Base-by-base conservation (phyloP, 2,888 invertebrate genomes). In the Dyspetes luteomarginatus region DNA sequence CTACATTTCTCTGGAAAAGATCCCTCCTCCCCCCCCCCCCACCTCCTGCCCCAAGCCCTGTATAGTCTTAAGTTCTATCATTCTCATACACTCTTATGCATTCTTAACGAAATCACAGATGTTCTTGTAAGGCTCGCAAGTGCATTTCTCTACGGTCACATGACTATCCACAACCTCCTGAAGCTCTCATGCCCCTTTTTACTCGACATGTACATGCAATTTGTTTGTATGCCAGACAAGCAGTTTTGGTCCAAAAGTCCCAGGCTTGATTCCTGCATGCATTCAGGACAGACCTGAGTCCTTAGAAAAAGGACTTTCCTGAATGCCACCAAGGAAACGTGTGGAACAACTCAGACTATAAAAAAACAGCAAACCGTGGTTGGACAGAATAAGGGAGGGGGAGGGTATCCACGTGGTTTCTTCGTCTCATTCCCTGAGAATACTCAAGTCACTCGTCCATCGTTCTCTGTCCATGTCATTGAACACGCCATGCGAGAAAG, bases 1-100 rank as follows among this genome's bases (percentile, higher is more conserved):
- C 67, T 68, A 73, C 72, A 30, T 72, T 73, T 78, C 67, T 69
- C 41, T 19, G 36, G 41, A 72, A 78, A 73, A 78, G 68, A 78
- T 74, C 73, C 55, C 9, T 26, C 72, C 67, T 15, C n/a, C n/a
- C n/a, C n/a, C n/a, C n/a, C n/a, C n/a, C n/a, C n/a, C n/a, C n/a
- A n/a, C n/a, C n/a, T n/a, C n/a, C n/a, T n/a, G n/a, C n/a, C n/a
- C n/a, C n/a, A n/a, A n/a, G n/a, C n/a, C n/a, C n/a, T n/a, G n/a
- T n/a, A n/a, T n/a, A n/a, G 58, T 52, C 41, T 65, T 69, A n/a
- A 45, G 60, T 48, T 56, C 74, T 69, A 64, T 64, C 74, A 56
- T 79, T 79, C 43, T 26, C 65, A 60, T 69, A 64, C 52, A 56
- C 69, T 69, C 77, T 68, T 68, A 67, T 36, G 68, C 73, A 69